Evolutionary conservation across 2,113 vertebrate species (phyloP).

Genomic region (Jaculus jaculus): DNA sequence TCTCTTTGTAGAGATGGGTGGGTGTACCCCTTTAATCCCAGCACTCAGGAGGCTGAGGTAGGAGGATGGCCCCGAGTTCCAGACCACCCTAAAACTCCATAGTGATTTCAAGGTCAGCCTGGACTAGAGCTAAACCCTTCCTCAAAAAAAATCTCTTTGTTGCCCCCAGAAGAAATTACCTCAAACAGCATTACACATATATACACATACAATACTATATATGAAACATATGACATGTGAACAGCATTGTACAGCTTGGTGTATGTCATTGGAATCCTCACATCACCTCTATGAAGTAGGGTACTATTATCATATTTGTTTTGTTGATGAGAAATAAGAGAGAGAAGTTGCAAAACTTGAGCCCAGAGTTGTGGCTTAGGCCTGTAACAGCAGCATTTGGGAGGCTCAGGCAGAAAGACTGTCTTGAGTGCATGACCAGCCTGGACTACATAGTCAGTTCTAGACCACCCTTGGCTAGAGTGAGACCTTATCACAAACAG

Average conservation of each 20-base stretch:
- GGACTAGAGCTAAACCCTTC: too few relatives aligned
- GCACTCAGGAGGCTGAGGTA: too few relatives aligned
- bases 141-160: background rate
- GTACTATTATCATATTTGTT: background rate
- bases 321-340: background rate
- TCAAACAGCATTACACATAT: background rate
- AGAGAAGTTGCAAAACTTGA: background rate
- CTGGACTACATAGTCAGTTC: background rate
- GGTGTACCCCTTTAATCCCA: too few relatives aligned
- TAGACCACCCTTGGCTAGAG: background rate
- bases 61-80: too few relatives aligned
- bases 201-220: background rate
- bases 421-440: background rate
- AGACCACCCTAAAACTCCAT: too few relatives aligned
- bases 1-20: too few relatives aligned
- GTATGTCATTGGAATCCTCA: background rate
- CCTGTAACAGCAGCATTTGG: background rate
- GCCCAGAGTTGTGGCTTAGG: background rate
- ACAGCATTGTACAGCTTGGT: background rate
- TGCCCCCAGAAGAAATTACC: slow-evolving; percentile 26
- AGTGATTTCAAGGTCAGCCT: too few relatives aligned
- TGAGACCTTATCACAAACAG: background rate
- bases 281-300: background rate
- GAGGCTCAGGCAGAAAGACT: background rate
- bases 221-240: background rate